Evolutionary conservation across 1,140 invertebrate genomes (phyloP).

Genomic region (Calliopsis andreniformis): DNA sequence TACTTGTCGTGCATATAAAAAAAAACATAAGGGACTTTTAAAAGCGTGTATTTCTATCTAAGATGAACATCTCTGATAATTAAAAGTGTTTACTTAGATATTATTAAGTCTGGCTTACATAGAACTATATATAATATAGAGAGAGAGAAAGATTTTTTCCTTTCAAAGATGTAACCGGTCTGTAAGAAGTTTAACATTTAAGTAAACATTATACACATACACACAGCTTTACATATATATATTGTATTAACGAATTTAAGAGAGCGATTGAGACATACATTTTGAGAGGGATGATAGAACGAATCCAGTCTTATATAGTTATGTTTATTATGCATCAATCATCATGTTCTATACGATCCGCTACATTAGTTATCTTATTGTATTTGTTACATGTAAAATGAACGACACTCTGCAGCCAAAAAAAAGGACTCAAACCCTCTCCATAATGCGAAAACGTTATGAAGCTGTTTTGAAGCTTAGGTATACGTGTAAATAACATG

Average conservation of each 20-base stretch:
- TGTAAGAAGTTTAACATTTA: constrained; percentile 58
- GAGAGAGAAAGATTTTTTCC: constrained; percentile 52
- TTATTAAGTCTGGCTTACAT: constrained; percentile 65
- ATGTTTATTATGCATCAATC: constrained; percentile 63
- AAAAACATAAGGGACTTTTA: constrained; percentile 57
- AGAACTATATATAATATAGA: constrained; percentile 47
- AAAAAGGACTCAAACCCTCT: constrained; percentile 68
- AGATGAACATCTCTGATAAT: constrained; percentile 50
- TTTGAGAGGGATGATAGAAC: constrained; percentile 49
- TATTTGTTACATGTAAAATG: constrained; percentile 66
- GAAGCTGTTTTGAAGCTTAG: constrained; percentile 71
- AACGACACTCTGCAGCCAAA: constrained; percentile 61
- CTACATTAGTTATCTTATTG: constrained; percentile 76
- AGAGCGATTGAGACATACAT: constrained; percentile 37
- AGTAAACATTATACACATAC: constrained; percentile 54
- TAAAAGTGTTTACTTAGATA: constrained; percentile 59
- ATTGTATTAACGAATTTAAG: constrained; percentile 59
- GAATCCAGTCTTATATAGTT: constrained; percentile 61
- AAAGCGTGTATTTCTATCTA: constrained; percentile 65
- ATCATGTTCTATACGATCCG: constrained; percentile 69
- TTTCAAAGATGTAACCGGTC: constrained; percentile 61
- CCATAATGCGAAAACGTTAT: constrained; percentile 68
- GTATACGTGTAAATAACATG: constrained; percentile 79
- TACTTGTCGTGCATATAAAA: constrained; percentile 41
- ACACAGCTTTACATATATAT: constrained; percentile 62